phyloP scores from a whole-genome alignment of 2,888 invertebrate genomes.

The Rhyacophila evoluta region DNA sequence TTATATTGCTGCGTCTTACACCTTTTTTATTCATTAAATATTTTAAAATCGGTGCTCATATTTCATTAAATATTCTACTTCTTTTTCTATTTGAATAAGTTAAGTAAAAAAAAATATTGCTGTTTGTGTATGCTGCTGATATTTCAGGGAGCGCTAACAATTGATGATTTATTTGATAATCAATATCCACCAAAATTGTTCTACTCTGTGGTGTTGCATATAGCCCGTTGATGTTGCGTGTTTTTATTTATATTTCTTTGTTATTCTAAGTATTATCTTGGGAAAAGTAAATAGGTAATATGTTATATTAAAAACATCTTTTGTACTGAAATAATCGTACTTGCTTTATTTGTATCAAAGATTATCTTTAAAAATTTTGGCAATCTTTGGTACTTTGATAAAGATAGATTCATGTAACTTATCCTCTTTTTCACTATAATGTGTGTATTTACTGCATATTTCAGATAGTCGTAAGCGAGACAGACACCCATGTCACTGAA shows the following conservation, averaged over 20 bases:
- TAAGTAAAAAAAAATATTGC: too few species aligned
- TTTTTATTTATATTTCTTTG: neutral
- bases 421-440: neutral
- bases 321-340: conserved; percentile 4
- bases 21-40: neutral
- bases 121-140: neutral
- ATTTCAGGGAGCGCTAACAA: neutral
- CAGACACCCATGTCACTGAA: neutral
- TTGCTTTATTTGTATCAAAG: neutral
- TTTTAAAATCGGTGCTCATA: neutral
- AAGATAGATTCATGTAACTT: neutral
- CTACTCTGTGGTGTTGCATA: neutral
- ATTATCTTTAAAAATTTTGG: neutral
- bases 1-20: too few species aligned
- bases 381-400: neutral
- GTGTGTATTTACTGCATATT: neutral
- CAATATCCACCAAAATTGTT: neutral
- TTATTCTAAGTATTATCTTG: neutral
- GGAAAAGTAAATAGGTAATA: conserved; percentile 7
- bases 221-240: neutral
- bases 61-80: too few species aligned
- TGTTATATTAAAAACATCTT: neutral
- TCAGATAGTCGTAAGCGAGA: neutral
- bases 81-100: too few species aligned
- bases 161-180: neutral